Evolutionary conservation across 2,888 invertebrate genomes (phyloP).

Genomic region (Leptopterna dolabrata): DNA sequence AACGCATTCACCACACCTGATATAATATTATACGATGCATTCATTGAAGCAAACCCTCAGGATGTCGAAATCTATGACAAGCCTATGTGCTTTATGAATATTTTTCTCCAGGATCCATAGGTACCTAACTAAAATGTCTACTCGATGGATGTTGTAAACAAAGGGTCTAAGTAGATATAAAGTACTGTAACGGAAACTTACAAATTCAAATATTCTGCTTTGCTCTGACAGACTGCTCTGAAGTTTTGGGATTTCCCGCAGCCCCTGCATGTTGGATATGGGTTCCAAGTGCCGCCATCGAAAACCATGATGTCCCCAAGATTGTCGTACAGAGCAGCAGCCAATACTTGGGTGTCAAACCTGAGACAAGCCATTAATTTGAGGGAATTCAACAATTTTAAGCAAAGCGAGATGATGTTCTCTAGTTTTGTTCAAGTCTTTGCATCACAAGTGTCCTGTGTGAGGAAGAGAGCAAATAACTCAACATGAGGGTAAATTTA

Average conservation of each 20-base stretch:
- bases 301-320: constrained; percentile 41
- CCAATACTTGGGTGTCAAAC: constrained; percentile 4
- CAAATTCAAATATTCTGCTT: constrained; percentile 43
- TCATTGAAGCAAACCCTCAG: too few species aligned
- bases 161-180: neutral
- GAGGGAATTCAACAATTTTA: too few species aligned
- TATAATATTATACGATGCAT: neutral
- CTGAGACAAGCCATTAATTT: neutral
- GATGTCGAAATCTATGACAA: neutral
- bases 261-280: neutral
- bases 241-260: constrained; percentile 23
- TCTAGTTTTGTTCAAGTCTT: too few species aligned
- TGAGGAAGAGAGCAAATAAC: too few species aligned
- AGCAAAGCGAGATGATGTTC: too few species aligned
- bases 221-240: neutral
- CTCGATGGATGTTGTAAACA: too few species aligned
- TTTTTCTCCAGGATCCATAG: too few species aligned
- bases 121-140: too few species aligned
- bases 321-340: neutral
- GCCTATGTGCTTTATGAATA: too few species aligned
- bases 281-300: constrained; percentile 37
- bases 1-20: constrained; percentile 51
- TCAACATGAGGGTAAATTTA: too few species aligned
- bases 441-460: too few species aligned
- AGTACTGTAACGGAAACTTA: constrained; percentile 5